Conservation (phyloP, 2,113 vertebrate genomes). For the Oryzias woworae region DNA sequence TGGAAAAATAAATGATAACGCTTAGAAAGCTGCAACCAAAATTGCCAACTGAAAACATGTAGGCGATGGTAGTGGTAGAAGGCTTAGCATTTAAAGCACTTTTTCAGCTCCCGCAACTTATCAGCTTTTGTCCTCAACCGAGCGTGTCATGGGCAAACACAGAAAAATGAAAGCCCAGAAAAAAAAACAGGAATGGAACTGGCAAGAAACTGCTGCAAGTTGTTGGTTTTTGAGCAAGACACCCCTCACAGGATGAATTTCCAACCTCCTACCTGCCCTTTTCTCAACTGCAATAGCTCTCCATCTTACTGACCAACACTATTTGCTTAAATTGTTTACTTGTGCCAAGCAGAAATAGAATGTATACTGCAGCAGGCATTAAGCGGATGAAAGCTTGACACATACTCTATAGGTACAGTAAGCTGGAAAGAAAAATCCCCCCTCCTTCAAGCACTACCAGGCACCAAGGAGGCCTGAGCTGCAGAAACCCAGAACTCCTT, state of each 20-base stretch:
- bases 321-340: conserved; percentile 47
- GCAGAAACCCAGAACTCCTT: conserved; percentile 13
- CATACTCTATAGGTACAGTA: conserved; percentile 21
- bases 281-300: conserved; percentile 8
- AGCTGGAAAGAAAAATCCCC: conserved; percentile 17
- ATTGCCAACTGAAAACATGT: conserved; percentile 14
- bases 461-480: conserved; percentile 37
- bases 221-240: conserved; percentile 32
- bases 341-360: conserved; percentile 55
- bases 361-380: conserved; percentile 50
- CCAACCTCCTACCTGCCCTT: conserved; percentile 9
- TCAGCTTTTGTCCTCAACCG: conserved; percentile 20
- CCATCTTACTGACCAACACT: conserved; percentile 35
- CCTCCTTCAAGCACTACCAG: conserved; percentile 33
- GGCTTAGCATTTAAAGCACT: conserved; percentile 35
- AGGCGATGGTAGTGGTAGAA: conserved; percentile 11
- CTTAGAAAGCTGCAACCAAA: conserved; percentile 11
- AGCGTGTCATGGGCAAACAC: conserved; percentile 22
- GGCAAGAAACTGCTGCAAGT: conserved; percentile 21
- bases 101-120: conserved; percentile 12
- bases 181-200: conserved; percentile 14
- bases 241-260: conserved; percentile 42
- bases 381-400: conserved; percentile 55
- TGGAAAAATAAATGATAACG: conserved; percentile 2
- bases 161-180: conserved; percentile 17